Evolutionary conservation across 35 echinoderm and acorn worm species (phyloP).

Genomic region (Apostichopus parvimensis): DNA sequence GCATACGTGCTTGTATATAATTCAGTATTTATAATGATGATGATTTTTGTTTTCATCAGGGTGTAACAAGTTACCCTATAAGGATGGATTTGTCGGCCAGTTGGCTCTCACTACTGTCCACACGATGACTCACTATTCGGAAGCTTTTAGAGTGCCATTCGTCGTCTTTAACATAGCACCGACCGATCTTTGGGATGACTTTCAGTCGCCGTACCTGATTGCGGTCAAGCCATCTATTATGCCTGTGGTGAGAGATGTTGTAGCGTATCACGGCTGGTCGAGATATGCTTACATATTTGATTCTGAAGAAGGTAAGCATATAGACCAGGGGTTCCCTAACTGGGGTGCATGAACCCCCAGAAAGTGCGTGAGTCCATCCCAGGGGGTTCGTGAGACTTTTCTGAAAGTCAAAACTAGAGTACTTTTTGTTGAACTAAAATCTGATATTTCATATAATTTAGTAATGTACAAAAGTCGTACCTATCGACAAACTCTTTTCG

Average conservation of each 20-base stretch:
- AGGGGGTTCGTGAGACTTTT: no score
- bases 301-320: slow-evolving; percentile 52
- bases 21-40: no score
- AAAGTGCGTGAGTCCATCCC: no score
- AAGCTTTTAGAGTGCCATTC: slow-evolving; percentile 56
- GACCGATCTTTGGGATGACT: slow-evolving; percentile 69
- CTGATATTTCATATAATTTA: no score
- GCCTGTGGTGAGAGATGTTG: slow-evolving; percentile 57
- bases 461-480: no score
- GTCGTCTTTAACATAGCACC: slow-evolving; percentile 58
- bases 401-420: no score
- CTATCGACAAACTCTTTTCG: no score
- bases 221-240: slow-evolving; percentile 70
- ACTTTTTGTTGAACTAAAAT: no score
- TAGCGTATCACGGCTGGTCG: slow-evolving; percentile 56
- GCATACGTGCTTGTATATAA: no score
- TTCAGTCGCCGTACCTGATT: slow-evolving; percentile 61
- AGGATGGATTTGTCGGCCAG: slow-evolving; percentile 14
- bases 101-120: slow-evolving; percentile 48
- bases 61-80: background rate
- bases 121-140: slow-evolving; percentile 45
- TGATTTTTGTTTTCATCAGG: background rate
- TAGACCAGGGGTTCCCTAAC: no score
- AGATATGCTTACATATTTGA: slow-evolving; percentile 75
- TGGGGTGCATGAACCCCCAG: no score